Evolutionary conservation across 2,797 vertebrate species (phyloP).

Genomic region (Astyanax mexicanus): DNA sequence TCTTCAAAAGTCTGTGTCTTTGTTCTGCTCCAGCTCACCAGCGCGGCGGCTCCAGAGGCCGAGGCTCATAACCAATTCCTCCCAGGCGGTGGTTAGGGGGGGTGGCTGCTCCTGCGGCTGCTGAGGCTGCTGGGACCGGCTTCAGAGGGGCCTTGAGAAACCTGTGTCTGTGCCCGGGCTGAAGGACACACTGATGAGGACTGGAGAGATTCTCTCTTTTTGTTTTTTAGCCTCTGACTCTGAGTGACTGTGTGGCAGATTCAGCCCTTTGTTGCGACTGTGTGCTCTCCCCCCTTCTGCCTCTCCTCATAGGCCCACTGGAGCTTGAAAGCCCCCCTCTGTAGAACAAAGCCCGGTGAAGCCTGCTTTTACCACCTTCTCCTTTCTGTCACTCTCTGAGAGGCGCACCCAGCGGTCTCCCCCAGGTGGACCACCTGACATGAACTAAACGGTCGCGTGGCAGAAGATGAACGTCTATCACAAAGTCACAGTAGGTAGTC

Average conservation of each 20-base stretch:
- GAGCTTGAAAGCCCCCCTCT: constrained; percentile 55
- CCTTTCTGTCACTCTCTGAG: constrained; percentile 17
- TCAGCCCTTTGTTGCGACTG: constrained; percentile 40
- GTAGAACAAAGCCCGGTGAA: constrained; percentile 54
- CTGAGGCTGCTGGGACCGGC: constrained; percentile 40
- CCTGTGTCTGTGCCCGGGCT: constrained; percentile 45
- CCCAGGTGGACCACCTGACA: constrained; percentile 34
- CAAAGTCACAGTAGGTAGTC: background rate
- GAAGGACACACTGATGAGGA: constrained; percentile 54
- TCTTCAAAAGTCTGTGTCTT: constrained; percentile 46
- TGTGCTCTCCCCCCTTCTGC: constrained; percentile 13
- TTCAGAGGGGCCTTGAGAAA: constrained; percentile 48
- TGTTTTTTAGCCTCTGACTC: constrained; percentile 23
- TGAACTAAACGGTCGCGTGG: constrained; percentile 24
- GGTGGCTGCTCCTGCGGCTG: constrained; percentile 37
- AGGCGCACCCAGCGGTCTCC: constrained; percentile 42
- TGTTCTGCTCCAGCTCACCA: constrained; percentile 35
- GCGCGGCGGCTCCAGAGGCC: constrained; percentile 37
- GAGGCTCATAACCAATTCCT: constrained; percentile 48
- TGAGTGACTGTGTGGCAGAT: constrained; percentile 56
- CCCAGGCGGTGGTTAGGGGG: constrained; percentile 21
- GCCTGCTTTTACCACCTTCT: constrained; percentile 27
- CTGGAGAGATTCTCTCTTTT: constrained; percentile 1
- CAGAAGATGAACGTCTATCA: constrained; percentile 15
- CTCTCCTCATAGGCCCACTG: constrained; percentile 28